Evolutionary conservation across 2,888 invertebrate species (phyloP).

Genomic region (Imbricaverruca yamaguchii): DNA sequence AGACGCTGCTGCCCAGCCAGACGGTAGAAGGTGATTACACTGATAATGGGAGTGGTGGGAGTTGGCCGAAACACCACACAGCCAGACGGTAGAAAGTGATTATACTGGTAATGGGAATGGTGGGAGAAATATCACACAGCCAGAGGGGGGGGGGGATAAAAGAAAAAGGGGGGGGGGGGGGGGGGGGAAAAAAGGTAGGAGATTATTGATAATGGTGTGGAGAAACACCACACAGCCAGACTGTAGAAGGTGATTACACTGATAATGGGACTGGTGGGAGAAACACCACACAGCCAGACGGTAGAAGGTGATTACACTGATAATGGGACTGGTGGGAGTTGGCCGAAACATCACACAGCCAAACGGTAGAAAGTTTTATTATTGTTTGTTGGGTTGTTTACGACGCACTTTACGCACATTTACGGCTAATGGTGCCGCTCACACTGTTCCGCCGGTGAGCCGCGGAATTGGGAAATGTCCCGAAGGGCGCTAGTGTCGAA

Average conservation of each 20-base stretch:
- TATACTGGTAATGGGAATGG: background rate
- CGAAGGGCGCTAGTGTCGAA: too few species aligned
- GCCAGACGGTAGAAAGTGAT: background rate
- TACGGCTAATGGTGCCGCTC: too few species aligned
- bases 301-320: background rate
- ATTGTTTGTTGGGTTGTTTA: too few species aligned
- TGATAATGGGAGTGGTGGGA: background rate
- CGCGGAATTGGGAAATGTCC: too few species aligned
- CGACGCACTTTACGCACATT: too few species aligned
- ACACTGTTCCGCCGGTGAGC: too few species aligned
- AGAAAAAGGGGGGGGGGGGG: too few species aligned
- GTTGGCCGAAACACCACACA: background rate
- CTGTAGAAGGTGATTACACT: slow-evolving; percentile 19
- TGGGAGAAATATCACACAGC: background rate
- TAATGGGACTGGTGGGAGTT: background rate
- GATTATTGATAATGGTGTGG: too few species aligned
- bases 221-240: background rate
- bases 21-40: slow-evolving; percentile 20
- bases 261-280: background rate
- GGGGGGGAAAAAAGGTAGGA: too few species aligned
- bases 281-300: background rate
- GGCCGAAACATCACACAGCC: background rate
- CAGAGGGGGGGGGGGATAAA: too few species aligned
- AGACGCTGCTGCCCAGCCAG: slow-evolving; percentile 69
- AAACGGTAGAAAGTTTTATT: background rate